These are phyloP conservation scores for Corbicula japonica DNA, from an alignment of 2,888 invertebrate species.

Conservation along the genomic window DNA sequence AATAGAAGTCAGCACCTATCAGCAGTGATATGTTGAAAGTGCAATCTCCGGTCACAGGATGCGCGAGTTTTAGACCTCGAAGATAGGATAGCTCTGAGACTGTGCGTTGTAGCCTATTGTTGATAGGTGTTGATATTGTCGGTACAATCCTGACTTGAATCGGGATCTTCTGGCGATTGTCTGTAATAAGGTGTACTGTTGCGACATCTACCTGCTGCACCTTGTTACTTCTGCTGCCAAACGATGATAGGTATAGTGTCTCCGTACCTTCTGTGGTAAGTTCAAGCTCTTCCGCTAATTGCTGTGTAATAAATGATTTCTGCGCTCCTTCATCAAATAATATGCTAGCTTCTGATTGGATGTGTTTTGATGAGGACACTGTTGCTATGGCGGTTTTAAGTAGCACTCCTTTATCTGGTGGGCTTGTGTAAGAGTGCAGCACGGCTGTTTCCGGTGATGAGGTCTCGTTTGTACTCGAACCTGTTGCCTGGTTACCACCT, in stretches of 20 bases:
- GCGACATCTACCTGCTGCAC: not conserved
- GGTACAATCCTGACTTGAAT: slow-evolving; percentile 21
- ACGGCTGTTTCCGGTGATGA: slow-evolving; percentile 8
- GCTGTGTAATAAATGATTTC: slow-evolving; percentile 16
- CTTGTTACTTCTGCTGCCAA: slow-evolving; percentile 9
- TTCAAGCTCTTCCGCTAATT: slow-evolving; percentile 17
- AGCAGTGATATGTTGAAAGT: slow-evolving; percentile 23
- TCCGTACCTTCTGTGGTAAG: not conserved
- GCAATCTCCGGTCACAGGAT: not conserved
- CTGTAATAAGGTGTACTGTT: not conserved
- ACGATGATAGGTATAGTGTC: not conserved
- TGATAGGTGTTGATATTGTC: slow-evolving; percentile 4
- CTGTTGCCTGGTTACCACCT: not conserved
- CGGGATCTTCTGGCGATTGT: not conserved
- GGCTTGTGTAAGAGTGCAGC: slow-evolving; percentile 7
- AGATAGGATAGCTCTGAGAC: slow-evolving; percentile 6
- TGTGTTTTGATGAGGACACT: slow-evolving; percentile 1
- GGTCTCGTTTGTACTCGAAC: not conserved
- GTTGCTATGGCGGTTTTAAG: slow-evolving; percentile 18
- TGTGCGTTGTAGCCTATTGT: not conserved
- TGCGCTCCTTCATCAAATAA: slow-evolving; percentile 29
- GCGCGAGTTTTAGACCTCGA: slow-evolving; percentile 5
- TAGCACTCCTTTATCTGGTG: not conserved
- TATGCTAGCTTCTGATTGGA: slow-evolving; percentile 2
- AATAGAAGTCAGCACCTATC: slow-evolving; percentile 21